phyloP scores from a whole-genome alignment of 1,140 invertebrate genomes.

The Drosophila parvula region DNA sequence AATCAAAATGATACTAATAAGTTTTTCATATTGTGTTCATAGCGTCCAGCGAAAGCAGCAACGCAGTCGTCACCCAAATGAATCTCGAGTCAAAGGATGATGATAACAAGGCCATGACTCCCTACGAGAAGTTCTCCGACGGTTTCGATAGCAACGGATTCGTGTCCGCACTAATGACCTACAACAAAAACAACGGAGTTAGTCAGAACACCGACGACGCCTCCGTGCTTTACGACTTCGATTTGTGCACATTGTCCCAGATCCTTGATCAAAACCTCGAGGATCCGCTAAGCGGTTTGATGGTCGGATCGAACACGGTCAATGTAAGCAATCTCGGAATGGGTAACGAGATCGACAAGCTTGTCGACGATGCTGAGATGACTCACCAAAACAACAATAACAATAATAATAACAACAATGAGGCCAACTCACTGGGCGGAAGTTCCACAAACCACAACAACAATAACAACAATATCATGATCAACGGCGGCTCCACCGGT shows the following conservation, averaged over 20 bases:
- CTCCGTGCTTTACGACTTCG: slow-evolving; percentile 69
- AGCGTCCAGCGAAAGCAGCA: slow-evolving; percentile 59
- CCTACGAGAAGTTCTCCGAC: slow-evolving; percentile 78
- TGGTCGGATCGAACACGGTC: slow-evolving; percentile 70
- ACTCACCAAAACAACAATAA: slow-evolving; percentile 69
- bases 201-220: slow-evolving; percentile 61
- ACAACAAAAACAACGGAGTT: slow-evolving; percentile 64
- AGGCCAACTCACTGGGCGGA: slow-evolving; percentile 42
- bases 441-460: slow-evolving; percentile 54
- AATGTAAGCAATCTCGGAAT: slow-evolving; percentile 67
- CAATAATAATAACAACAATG: slow-evolving; percentile 57
- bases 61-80: slow-evolving; percentile 54
- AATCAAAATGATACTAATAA: neutral
- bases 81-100: slow-evolving; percentile 75
- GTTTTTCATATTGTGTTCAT: neutral
- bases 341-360: slow-evolving; percentile 67
- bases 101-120: slow-evolving; percentile 72
- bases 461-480: slow-evolving; percentile 55
- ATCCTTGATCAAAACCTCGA: slow-evolving; percentile 71
- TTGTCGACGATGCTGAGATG: slow-evolving; percentile 61
- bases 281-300: slow-evolving; percentile 57
- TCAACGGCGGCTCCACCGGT: slow-evolving; percentile 53
- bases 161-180: slow-evolving; percentile 73
- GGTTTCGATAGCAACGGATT: slow-evolving; percentile 81
- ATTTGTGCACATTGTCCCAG: slow-evolving; percentile 68